Base-by-base conservation (phyloP, 2,113 vertebrate species). In the Plectropomus leopardus region DNA sequence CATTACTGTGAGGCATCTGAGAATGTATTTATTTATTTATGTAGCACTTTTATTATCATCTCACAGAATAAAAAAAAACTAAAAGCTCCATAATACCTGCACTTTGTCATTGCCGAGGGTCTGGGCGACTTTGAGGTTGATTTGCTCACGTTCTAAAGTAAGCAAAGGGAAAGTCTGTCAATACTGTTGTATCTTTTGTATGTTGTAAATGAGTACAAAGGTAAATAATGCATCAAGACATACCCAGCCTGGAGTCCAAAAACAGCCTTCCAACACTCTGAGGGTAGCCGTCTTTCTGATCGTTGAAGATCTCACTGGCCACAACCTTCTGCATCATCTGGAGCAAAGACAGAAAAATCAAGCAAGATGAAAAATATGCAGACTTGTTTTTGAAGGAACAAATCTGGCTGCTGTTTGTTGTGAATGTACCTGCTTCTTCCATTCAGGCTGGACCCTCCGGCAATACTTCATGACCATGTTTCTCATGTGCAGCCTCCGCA, bases 381-480 rank as follows among this genome's bases (percentile, higher is more conserved):
- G 1, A 61, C 10, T 67, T 47, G 17, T 16, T 14, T 64, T 34
- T 16, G 6, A 16, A 26, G 44, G 13, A 11, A 24, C n/a, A n/a
- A n/a, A n/a, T 8, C 30, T 14, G 17, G 32, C 4, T 26, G n/a
- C n/a, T n/a, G n/a, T 64, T 51, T 61, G 16, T 10, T 1, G 7
- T 57, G 14, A 28, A 8, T 10, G 10, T 87, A 99, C 98, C 97
- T 99, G 98, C 86, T 97, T 97, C 89, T 96, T 98, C 98, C 97
- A 98, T 84, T 99, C 98, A 0, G 97, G 96, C 83, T 96, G 97
- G 93, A 99, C 98, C n/a, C 93, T 96, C 83, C 93, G 95, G 95
- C 98, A 99, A 86, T 97, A 99, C 78, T 92, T 96, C 89, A 95
- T 95, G 51, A 98, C 97, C 96, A 99, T 96, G 94, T 99, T 99